Evolutionary conservation across 1,140 invertebrate species (phyloP).

Genomic region (Meloidogyne hapla): DNA sequence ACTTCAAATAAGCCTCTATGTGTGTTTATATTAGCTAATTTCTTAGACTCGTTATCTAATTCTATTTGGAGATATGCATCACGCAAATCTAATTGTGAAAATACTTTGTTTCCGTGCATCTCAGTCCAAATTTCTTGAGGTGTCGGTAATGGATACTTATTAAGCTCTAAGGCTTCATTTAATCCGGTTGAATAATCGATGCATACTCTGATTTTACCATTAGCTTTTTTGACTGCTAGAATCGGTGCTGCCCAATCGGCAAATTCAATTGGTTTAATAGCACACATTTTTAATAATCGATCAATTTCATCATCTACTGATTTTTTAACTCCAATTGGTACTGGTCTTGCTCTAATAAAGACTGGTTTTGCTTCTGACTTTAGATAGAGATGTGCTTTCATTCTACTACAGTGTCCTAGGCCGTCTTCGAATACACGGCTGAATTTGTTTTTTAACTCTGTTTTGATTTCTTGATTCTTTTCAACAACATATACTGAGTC

Average conservation of each 20-base stretch:
- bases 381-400: constrained; percentile 31
- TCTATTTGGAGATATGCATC: constrained; percentile 47
- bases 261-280: constrained; percentile 53
- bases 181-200: constrained; percentile 49
- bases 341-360: constrained; percentile 47
- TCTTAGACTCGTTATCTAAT: constrained; percentile 36
- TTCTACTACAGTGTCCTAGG: constrained; percentile 31
- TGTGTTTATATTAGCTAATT: constrained; percentile 30
- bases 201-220: constrained; percentile 63
- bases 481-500: no score
- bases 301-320: constrained; percentile 58
- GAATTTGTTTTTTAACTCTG: no score
- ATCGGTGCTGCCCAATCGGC: constrained; percentile 66
- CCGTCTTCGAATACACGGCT: background rate
- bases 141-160: background rate
- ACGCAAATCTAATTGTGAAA: constrained; percentile 44
- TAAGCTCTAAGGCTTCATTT: background rate
- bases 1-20: constrained; percentile 20
- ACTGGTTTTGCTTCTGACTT: constrained; percentile 33
- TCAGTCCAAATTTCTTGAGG: constrained; percentile 10
- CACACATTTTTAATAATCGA: constrained; percentile 35
- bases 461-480: no score
- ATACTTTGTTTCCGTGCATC: constrained; percentile 1
- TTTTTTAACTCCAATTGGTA: constrained; percentile 47
- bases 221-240: constrained; percentile 62